These are phyloP conservation scores for Trinectes maculatus DNA, from an alignment of 2,113 vertebrate genomes.

Conservation along the genomic window DNA sequence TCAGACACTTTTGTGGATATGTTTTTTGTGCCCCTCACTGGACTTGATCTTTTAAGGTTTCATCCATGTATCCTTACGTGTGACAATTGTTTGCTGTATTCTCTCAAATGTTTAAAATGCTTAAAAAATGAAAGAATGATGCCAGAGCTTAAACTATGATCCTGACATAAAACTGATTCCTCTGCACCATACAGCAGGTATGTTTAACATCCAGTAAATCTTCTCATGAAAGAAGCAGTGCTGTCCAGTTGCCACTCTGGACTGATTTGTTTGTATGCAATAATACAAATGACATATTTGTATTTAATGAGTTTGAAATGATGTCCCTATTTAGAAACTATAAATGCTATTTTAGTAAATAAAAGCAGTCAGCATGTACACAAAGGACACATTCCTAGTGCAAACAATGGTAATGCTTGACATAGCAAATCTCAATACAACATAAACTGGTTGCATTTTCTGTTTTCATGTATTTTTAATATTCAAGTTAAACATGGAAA, in stretches of 20 bases:
- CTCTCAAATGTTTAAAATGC: slow-evolving; percentile 54
- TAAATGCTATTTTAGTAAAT: slow-evolving; percentile 82
- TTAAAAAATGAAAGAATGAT: slow-evolving; percentile 62
- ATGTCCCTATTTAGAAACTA: slow-evolving; percentile 72
- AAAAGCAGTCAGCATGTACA: slow-evolving; percentile 60
- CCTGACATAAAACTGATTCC: slow-evolving; percentile 51
- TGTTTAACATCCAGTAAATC: slow-evolving; percentile 30
- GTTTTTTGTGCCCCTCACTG: slow-evolving; percentile 40
- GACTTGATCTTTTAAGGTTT: slow-evolving; percentile 54
- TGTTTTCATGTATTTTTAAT: slow-evolving; percentile 69
- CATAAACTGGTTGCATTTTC: slow-evolving; percentile 54
- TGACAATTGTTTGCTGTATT: slow-evolving; percentile 63
- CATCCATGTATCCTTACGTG: slow-evolving; percentile 48
- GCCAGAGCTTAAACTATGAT: slow-evolving; percentile 61
- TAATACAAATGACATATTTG: slow-evolving; percentile 77
- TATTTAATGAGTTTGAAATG: slow-evolving; percentile 69
- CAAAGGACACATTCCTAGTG: slow-evolving; percentile 58
- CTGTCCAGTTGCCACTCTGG: slow-evolving; percentile 43
- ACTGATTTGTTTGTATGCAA: slow-evolving; percentile 71
- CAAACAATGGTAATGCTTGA: slow-evolving; percentile 60
- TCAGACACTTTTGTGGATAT: slow-evolving; percentile 55
- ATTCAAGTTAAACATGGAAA: slow-evolving; percentile 62
- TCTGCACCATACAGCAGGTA: slow-evolving; percentile 23
- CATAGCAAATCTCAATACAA: slow-evolving; percentile 43
- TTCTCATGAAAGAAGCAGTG: slow-evolving; percentile 43